Conservation (phyloP, 2,888 invertebrate species). For the Amphimallon solstitiale region DNA sequence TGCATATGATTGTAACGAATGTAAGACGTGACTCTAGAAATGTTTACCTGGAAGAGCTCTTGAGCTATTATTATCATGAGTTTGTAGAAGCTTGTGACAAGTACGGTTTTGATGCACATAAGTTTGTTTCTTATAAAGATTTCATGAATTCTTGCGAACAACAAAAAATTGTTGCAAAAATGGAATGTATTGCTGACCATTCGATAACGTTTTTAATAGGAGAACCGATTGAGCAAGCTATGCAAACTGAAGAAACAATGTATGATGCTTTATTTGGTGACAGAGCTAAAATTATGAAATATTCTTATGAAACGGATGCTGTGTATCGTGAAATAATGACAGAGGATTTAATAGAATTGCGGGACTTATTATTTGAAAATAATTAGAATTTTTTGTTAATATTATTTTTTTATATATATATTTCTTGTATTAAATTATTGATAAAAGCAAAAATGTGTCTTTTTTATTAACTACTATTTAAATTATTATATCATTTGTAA, state of each 20-base stretch:
- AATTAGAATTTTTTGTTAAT: no score
- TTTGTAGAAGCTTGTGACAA: slow-evolving; percentile 36
- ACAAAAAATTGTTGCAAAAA: slow-evolving; percentile 46
- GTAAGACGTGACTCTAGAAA: slow-evolving; percentile 50
- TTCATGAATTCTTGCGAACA: slow-evolving; percentile 46
- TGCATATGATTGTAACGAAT: slow-evolving; percentile 53
- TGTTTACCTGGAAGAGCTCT: slow-evolving; percentile 47
- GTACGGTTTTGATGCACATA: slow-evolving; percentile 13
- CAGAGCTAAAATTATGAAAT: slow-evolving; percentile 47
- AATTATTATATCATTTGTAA: no score
- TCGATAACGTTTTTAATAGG: slow-evolving; percentile 50
- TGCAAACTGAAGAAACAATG: slow-evolving; percentile 48
- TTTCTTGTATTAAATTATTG: no score
- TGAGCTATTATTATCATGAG: slow-evolving; percentile 52
- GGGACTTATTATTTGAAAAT: slow-evolving; percentile 44
- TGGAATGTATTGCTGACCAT: slow-evolving; percentile 51
- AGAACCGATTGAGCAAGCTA: slow-evolving; percentile 41
- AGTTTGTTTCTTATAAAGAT: slow-evolving; percentile 35
- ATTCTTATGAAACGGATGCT: slow-evolving; percentile 44
- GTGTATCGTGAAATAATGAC: slow-evolving; percentile 50
- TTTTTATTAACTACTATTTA: no score
- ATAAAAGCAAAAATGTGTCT: no score
- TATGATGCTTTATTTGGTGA: slow-evolving; percentile 51
- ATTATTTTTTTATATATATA: no score
- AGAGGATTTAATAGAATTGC: slow-evolving; percentile 54